Evolutionary conservation across 2,797 vertebrate genomes (phyloP), one percentile per base, ranked within the genome.

Genomic region (Nyctibius grandis): DNA sequence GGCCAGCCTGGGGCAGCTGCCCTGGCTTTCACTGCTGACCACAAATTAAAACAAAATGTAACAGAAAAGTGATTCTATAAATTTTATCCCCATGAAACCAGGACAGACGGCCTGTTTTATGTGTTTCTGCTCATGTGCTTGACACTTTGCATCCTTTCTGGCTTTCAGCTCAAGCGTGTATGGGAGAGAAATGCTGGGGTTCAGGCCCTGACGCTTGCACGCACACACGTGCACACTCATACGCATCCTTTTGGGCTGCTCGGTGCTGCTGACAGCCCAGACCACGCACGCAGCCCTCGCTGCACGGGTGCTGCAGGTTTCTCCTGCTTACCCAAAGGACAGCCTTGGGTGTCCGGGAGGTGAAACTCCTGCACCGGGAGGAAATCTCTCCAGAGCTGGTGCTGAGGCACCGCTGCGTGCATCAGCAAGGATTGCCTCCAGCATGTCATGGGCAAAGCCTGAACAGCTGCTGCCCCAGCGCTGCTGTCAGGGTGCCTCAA

Each of bases 241-340:
- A 29, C 1, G 1, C 34, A 17, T 34, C 29, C 28, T 4, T 47
- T 47, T 22, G 18, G 51, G 51, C 57, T 16, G 38, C 33, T 40
- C 0, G 8, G 20, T 33, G 5, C 54, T 47, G 28, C 23, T 56
- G 53, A 15, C 18, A 22, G 25, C 19, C 56, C 10, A 5, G 42
- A 19, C 26, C 57, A 16, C 0, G 2, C 13, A 25, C 0, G 3
- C 17, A 63, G 20, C 21, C 57, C 34, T 23, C 0, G 0, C 26
- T 38, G 15, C 12, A 2, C 1, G 26, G 33, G 31, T 54, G 25
- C 38, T 42, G 36, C 21, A 9, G 40, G 5, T 44, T 40, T 21
- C 45, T 61, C 19, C n/a, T 22, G 23, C 36, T 63, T 25, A 34
- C 21, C 36, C 48, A 33, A 29, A 15, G 42, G 53, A 9, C 12